Percentiles rank a stretch among this genome's conserved stretches.
Evolutionary conservation across 37 sponge, comb jelly and placozoan species (phyloP).

Genomic region (Halichondria panicea): DNA sequence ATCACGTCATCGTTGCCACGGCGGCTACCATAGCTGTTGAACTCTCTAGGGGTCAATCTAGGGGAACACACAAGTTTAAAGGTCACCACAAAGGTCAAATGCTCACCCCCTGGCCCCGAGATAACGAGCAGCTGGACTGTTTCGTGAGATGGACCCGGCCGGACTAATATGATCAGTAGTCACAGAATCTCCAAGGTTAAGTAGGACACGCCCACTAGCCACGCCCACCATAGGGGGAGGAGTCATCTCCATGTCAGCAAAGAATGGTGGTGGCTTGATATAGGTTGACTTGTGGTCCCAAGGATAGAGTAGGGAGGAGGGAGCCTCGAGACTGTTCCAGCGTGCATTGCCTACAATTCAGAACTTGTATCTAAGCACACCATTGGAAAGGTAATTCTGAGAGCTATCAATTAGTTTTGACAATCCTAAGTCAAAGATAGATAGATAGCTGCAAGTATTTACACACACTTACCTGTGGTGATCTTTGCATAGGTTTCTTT

Average conservation of each 20-base stretch:
- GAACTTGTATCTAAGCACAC: too few species aligned
- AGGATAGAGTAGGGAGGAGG: constrained; percentile 78
- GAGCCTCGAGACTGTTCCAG: constrained; percentile 81
- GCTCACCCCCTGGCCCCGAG: constrained; percentile 73
- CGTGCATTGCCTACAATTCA: constrained; percentile 74
- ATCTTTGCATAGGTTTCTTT: constrained; percentile 53
- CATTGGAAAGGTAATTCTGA: too few species aligned
- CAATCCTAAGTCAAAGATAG: too few species aligned
- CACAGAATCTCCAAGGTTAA: constrained; percentile 90
- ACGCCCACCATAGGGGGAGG: constrained; percentile 38
- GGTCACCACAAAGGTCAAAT: neutral
- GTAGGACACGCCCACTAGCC: constrained; percentile 61
- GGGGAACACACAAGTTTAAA: neutral
- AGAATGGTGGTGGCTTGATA: constrained; percentile 93
- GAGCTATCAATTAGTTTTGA: too few species aligned
- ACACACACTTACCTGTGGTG: too few species aligned
- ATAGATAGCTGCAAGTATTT: too few species aligned
- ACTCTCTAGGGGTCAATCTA: constrained; percentile 85
- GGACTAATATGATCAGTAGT: constrained; percentile 96
- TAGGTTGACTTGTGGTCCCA: constrained; percentile 87
- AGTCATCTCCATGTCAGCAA: constrained; percentile 67
- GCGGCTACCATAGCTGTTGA: constrained; percentile 92
- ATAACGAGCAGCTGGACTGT: constrained; percentile 86
- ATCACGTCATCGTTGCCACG: constrained; percentile 92
- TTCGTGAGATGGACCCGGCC: constrained; percentile 91